Evolutionary conservation across 2,797 vertebrate species (phyloP), one percentile per base, ranked within the genome.

Genomic region (Hybognathus amarus): DNA sequence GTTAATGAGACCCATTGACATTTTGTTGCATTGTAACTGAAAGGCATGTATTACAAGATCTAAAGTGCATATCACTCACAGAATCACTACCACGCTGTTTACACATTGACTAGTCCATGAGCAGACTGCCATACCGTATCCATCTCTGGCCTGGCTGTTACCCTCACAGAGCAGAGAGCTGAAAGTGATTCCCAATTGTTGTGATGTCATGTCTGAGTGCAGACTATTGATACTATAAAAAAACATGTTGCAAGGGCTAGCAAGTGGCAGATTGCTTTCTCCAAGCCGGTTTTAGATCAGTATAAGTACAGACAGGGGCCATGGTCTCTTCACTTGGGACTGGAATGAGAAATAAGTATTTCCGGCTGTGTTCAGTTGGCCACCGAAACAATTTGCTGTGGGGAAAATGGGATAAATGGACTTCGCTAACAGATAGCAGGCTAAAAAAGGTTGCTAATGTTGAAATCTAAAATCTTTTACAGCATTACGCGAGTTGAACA

Each of bases 341-440:
- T 91, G 89, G 90, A 94, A 95, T 95, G 93, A 95, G 94, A 95
- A 95, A 95, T 92, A 94, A 95, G 94, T 92, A 93, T 95, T 96
- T 95, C 94, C 94, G 94, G 93, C 90, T 91, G 93, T 93, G 94
- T 95, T 94, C 92, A 93, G 92, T 83, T 90, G 92, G 94, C 94
- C 94, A 93, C 90, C 92, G 94, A 95, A 95, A 95, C 94, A 94
- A 95, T 96, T 95, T 94, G 92, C 93, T 90, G 90, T 87, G 88
- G 92, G 92, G 92, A 93, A 94, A 95, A 95, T 92, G 90, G 91
- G 92, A 90, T 89, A 83, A 90, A 91, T 91, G 85, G 88, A 87
- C 80, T 91, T 86, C 77, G 63, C 85, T 79, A 76, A 59, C 74
- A 79, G 11, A 80, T 67, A 76, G 67, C 9, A 78, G 64, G 11